Evolutionary conservation across 2,797 vertebrate species (phyloP), one percentile per base, ranked within the genome.

Genomic region (Acipenser ruthenus): DNA sequence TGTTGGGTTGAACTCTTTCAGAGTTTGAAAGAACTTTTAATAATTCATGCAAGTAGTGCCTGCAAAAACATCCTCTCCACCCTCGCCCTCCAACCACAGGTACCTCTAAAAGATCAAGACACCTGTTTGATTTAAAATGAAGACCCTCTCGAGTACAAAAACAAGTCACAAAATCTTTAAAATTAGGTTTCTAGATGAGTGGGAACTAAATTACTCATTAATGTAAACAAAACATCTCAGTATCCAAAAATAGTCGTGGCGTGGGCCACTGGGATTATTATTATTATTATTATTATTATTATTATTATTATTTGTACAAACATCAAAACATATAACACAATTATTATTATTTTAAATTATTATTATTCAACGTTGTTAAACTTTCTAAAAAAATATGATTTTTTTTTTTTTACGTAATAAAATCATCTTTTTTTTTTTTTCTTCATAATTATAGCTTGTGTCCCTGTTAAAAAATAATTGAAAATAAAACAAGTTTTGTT

Each of bases 401-500:
- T 73, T 68, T 67, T 71, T 84, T 83, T 82, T 83, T 87, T 90
- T 89, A 18, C 85, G 90, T 93, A 90, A 90, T 89, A 91, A 92
- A 92, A 91, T 92, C 82, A 84, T 89, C 89, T 87, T 84, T 72
- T 62, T 65, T 75, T 63, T 72, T 78, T 74, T 67, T 70, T 79
- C 74, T 73, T 75, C 64, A 68, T 82, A 77, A 90, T 91, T 92
- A 94, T 87, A 93, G 89, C 89, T 90, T 90, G 90, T 88, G 91
- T 95, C 92, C 93, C 92, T 92, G 89, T 90, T 92, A 87, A 88
- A 93, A 92, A 93, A 88, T 82, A 89, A 91, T 87, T 77, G 83
- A 90, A 94, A 92, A 89, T 83, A 89, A 91, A 91, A 80, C 89
- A 89, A 37, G 88, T 94, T 96, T 97, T 96, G 96, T 37, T 37